Percentiles rank a stretch among this genome's conserved stretches.
Conservation (phyloP, 2,888 invertebrate genomes). For the Exocentrus adspersus region DNA sequence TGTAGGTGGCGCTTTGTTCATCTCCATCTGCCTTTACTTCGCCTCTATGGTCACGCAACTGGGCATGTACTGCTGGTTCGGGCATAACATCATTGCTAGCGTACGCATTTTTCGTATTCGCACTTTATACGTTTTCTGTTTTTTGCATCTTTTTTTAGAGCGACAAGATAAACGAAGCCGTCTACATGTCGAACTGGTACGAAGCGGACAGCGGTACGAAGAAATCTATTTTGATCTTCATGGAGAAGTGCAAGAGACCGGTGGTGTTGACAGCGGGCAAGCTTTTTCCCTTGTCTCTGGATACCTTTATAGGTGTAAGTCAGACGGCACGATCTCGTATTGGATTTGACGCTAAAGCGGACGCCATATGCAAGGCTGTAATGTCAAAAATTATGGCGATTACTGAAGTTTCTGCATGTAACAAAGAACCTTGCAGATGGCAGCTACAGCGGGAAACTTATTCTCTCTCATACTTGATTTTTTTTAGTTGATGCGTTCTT, state of each 20-base stretch:
- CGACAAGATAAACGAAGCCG: background rate
- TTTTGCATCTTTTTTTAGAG: constrained; percentile 11
- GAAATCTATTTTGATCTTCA: constrained; percentile 15
- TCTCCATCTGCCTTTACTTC: constrained; percentile 9
- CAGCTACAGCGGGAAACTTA: too few relatives aligned
- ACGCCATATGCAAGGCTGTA: too few relatives aligned
- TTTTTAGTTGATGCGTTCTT: constrained; percentile 15
- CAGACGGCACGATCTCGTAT: too few relatives aligned
- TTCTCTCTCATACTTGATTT: too few relatives aligned
- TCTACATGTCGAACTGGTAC: constrained; percentile 27
- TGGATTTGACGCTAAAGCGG: too few relatives aligned
- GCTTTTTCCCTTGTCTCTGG: constrained; percentile 5
- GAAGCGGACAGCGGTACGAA: constrained; percentile 1
- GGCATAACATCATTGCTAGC: constrained; percentile 11
- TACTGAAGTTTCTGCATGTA: too few relatives aligned
- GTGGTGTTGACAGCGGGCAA: constrained; percentile 8
- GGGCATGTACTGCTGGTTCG: constrained; percentile 23
- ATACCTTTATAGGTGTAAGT: constrained; percentile 9
- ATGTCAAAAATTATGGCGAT: too few relatives aligned
- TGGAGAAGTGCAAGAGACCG: constrained; percentile 21
- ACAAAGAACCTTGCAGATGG: too few relatives aligned
- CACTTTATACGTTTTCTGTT: background rate
- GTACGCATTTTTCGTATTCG: constrained; percentile 3
- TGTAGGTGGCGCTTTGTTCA: background rate
- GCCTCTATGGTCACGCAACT: background rate